Percentiles rank a stretch among this genome's conserved stretches.
These are phyloP conservation scores for Scytalopus superciliaris DNA, from an alignment of 2,113 vertebrate genomes.

Conservation along the genomic window DNA sequence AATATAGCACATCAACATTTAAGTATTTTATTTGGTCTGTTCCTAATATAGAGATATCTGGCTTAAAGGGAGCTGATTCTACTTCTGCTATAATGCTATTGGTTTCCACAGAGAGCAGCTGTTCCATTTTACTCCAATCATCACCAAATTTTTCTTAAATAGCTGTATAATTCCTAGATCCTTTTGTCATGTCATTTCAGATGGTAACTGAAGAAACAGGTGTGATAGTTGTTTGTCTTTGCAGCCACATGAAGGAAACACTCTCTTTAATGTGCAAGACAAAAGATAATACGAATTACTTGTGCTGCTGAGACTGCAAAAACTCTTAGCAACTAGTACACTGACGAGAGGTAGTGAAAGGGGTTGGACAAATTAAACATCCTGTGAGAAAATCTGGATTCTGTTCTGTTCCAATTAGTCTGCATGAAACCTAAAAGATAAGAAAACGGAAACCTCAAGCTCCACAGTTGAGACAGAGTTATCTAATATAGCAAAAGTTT, in stretches of 20 bases:
- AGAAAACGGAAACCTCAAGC: neutral
- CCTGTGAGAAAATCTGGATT: neutral
- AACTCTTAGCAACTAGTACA: neutral
- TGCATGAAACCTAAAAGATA: neutral
- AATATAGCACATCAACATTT: neutral
- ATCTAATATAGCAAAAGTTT: neutral
- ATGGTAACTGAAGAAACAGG: neutral
- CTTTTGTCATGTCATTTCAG: conserved; percentile 9
- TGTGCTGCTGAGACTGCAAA: neutral
- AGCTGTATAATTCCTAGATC: neutral
- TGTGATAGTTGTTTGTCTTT: neutral
- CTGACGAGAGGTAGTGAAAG: neutral
- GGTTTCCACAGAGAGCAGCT: neutral
- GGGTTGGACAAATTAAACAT: neutral
- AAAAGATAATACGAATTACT: neutral
- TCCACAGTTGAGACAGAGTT: neutral
- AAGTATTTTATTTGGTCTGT: neutral
- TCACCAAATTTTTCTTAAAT: neutral
- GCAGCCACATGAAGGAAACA: neutral
- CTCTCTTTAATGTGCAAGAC: neutral
- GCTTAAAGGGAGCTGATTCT: neutral
- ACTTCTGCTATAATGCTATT: neutral
- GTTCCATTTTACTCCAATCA: neutral
- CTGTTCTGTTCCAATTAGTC: neutral
- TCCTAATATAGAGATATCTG: conserved; percentile 27